phyloP scores from a whole-genome alignment of 2,113 vertebrate species.

The Gyps fulvus region DNA sequence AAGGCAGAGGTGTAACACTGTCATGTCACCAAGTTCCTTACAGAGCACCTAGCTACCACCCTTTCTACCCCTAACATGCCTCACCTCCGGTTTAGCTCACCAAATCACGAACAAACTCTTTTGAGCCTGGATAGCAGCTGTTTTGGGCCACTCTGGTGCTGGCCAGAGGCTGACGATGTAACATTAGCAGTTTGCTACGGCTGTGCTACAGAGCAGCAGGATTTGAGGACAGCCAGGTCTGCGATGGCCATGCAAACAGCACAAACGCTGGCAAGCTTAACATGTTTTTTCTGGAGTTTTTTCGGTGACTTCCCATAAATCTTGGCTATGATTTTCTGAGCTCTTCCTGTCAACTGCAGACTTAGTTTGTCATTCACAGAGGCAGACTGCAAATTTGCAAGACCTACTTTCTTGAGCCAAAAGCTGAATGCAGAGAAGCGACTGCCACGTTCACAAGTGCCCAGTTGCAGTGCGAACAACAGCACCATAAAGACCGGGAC shows the following conservation, averaged over 20 bases:
- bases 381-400: background rate
- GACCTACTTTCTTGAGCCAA: background rate
- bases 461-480: fast-evolving
- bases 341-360: background rate
- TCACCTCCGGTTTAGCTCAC: background rate
- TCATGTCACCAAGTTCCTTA: background rate
- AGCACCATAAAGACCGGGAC: background rate
- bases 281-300: background rate
- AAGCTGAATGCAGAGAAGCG: background rate
- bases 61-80: background rate
- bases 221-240: background rate
- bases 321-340: background rate
- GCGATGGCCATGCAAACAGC: background rate
- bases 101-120: background rate
- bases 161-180: background rate
- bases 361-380: background rate
- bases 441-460: background rate
- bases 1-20: background rate
- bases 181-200: fast-evolving
- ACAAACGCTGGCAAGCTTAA: background rate
- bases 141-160: background rate
- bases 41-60: fast-evolving
- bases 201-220: background rate
- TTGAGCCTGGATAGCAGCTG: background rate
- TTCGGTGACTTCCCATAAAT: background rate